Evolutionary conservation across 2,113 vertebrate genomes (phyloP), one percentile per base, ranked within the genome.

Genomic region (Odobenus rosmarus): DNA sequence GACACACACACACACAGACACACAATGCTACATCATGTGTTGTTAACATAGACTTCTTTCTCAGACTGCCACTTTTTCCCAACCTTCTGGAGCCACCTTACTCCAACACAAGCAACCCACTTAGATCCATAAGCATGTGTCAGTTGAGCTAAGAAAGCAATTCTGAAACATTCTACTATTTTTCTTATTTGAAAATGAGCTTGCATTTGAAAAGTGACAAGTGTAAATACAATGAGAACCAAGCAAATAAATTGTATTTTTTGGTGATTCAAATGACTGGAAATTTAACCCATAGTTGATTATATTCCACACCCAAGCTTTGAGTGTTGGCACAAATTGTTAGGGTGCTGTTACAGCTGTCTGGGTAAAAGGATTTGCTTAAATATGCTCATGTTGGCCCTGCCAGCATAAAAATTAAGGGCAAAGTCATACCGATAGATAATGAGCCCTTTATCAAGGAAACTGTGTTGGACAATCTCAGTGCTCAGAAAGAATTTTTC

Each of bases 381-480:
- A 92, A 95, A 96, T 96, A 85, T 79, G 76, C 88, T 95, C 90
- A 2, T 80, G 33, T 96, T 98, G 97, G 92, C 93, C 77, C 87
- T 88, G 96, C 84, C 71, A 90, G 92, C 64, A 72, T 85, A 95
- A 96, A 98, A 97, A 98, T 95, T 85, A 95, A 96, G 94, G 94
- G 88, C 92, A 97, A 97, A 98, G 95, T 97, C 96, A 97, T 92
- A 96, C 90, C 3, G 61, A 96, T 82, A 97, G 92, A 98, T 97
- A 97, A 98, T 95, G 97, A 96, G 90, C 76, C 96, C 94, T 97
- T 97, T 98, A 98, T 98, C 95, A 95, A 88, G 88, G 85, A 97
- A 97, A 95, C 97, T 83, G 80, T 98, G 90, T 97, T 95, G 95
- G 97, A 97, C 88, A 98, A 97, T 97, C 88, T 96, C 95, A 49